Evolutionary conservation across 2,797 vertebrate species (phyloP).

Genomic region (Spinus pinus): DNA sequence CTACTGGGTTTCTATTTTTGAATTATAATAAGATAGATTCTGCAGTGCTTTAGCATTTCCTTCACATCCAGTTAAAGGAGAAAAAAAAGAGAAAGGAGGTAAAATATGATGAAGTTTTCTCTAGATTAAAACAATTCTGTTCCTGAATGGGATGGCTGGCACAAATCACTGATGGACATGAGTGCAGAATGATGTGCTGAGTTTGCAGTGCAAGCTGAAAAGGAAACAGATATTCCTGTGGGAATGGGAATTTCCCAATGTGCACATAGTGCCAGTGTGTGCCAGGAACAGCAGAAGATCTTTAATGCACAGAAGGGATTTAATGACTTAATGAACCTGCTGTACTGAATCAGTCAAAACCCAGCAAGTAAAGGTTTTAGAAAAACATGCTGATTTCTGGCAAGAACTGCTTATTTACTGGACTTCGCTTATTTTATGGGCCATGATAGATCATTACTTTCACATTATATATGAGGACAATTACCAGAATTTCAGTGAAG

Average conservation of each 20-base stretch:
- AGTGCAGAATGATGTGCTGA: background rate
- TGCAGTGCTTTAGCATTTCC: background rate
- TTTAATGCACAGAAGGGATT: background rate
- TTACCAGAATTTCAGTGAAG: background rate
- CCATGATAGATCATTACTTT: background rate
- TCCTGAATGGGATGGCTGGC: background rate
- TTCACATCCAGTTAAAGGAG: background rate
- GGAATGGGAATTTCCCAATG: background rate
- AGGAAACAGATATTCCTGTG: background rate
- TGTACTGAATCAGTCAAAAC: background rate
- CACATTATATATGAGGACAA: background rate
- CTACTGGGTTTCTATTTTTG: background rate
- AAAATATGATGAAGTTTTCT: background rate
- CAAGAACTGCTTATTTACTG: background rate
- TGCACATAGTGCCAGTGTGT: background rate
- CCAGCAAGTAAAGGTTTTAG: background rate
- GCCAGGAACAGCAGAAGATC: background rate
- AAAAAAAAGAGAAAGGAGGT: background rate
- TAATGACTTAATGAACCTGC: conserved; percentile 26
- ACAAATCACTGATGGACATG: background rate
- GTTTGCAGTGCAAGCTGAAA: background rate
- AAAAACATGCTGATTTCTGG: background rate
- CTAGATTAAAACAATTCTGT: background rate
- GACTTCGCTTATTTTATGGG: background rate
- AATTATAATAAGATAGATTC: background rate